Percentiles rank a stretch among this genome's conserved stretches.
These are phyloP conservation scores for Carduelis carduelis DNA, from an alignment of 2,797 vertebrate species.

Conservation along the genomic window DNA sequence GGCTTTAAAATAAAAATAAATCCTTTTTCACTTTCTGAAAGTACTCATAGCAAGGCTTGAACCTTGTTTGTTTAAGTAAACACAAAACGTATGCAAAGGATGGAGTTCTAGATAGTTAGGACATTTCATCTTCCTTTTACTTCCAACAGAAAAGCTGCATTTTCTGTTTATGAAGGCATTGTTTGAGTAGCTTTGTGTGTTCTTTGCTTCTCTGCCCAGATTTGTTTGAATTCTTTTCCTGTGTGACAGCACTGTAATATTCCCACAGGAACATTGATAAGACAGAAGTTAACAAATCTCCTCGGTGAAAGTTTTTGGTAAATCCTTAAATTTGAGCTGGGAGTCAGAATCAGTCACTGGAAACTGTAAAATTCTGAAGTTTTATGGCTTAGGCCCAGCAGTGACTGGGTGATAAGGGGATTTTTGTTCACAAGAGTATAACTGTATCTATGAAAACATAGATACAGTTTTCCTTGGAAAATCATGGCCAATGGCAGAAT, in stretches of 20 bases:
- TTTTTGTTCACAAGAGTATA: background rate
- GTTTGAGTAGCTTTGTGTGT: background rate
- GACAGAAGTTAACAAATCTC: background rate
- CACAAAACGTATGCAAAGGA: rapidly evolving
- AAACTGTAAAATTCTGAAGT: background rate
- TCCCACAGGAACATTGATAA: background rate
- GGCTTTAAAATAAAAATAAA: background rate
- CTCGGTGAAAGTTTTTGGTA: background rate
- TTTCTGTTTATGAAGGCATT: background rate
- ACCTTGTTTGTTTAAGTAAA: background rate
- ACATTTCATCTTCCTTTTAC: background rate
- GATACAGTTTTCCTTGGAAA: background rate
- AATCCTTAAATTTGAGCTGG: background rate
- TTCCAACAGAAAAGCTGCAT: background rate
- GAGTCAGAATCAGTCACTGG: background rate
- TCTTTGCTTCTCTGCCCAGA: background rate
- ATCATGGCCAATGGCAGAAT: background rate
- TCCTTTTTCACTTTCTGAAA: background rate
- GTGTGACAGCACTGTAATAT: background rate
- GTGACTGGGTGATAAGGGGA: background rate
- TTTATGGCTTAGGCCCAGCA: background rate
- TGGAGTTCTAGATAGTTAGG: background rate
- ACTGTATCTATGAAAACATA: background rate
- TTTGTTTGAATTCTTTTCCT: background rate
- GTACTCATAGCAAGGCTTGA: background rate